Evolutionary conservation across 2,888 invertebrate genomes (phyloP).

Genomic region (Thysanoteuthis rhombus): DNA sequence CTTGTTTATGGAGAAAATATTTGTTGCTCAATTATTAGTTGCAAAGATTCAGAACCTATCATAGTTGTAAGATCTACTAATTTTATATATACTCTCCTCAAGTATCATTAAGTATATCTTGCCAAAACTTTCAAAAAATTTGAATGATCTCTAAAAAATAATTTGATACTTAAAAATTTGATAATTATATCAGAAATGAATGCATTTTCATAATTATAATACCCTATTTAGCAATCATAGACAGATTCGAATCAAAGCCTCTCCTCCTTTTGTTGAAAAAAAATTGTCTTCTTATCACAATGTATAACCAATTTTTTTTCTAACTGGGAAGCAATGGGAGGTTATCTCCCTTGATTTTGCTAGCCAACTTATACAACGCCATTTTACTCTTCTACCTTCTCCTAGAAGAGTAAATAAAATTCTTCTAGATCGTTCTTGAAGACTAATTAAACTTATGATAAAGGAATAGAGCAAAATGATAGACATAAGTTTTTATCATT

Average conservation of each 20-base stretch:
- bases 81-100: too few relatives aligned
- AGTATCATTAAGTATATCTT: too few relatives aligned
- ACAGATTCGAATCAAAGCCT: neutral
- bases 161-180: too few relatives aligned
- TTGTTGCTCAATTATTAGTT: neutral
- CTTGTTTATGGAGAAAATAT: neutral
- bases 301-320: too few relatives aligned
- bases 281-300: too few relatives aligned
- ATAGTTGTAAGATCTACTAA: too few relatives aligned
- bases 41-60: neutral
- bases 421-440: neutral
- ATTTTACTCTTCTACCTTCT: neutral
- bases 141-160: too few relatives aligned
- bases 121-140: too few relatives aligned
- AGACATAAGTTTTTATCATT: neutral
- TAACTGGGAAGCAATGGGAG: neutral
- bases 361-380: neutral
- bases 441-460: neutral
- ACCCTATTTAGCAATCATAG: neutral
- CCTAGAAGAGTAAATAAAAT: neutral
- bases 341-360: neutral
- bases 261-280: too few relatives aligned
- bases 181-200: too few relatives aligned
- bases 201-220: too few relatives aligned
- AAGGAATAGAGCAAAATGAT: neutral